Percentiles rank a stretch among this genome's conserved stretches.
Evolutionary conservation across 1,140 invertebrate species (phyloP).

Genomic region (Saccostrea echinata): DNA sequence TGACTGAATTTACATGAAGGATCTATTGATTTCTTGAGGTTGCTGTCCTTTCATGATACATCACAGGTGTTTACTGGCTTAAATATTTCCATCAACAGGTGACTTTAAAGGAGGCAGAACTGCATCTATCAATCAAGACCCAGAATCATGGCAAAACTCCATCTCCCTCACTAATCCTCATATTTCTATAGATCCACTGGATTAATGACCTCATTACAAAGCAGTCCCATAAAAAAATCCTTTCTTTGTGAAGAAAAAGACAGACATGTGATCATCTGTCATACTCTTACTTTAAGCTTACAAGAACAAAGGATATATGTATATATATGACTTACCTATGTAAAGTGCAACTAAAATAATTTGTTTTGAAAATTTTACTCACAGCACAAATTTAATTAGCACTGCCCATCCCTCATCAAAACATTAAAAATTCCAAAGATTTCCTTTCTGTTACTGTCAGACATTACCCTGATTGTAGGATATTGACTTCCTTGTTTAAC

Average conservation of each 20-base stretch:
- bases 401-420: too few relatives aligned
- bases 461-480: too few relatives aligned
- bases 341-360: too few relatives aligned
- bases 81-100: not conserved
- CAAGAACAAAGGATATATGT: not conserved
- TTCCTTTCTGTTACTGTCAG: too few relatives aligned
- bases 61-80: not conserved
- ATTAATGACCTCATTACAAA: slow-evolving; percentile 27
- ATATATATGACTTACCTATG: too few relatives aligned
- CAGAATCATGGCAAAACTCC: not conserved
- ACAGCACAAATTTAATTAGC: too few relatives aligned
- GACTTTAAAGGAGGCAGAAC: not conserved
- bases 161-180: not conserved
- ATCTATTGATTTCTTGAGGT: slow-evolving; percentile 24
- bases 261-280: slow-evolving; percentile 10
- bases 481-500: not conserved
- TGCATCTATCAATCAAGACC: not conserved
- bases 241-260: not conserved
- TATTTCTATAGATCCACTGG: not conserved
- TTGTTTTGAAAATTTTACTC: too few relatives aligned
- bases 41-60: not conserved
- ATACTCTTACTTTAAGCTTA: not conserved
- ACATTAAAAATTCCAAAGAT: too few relatives aligned
- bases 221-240: not conserved
- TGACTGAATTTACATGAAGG: not conserved